These are phyloP conservation scores for Prionace glauca DNA, from an alignment of 2,797 vertebrate genomes.

Conservation along the genomic window DNA sequence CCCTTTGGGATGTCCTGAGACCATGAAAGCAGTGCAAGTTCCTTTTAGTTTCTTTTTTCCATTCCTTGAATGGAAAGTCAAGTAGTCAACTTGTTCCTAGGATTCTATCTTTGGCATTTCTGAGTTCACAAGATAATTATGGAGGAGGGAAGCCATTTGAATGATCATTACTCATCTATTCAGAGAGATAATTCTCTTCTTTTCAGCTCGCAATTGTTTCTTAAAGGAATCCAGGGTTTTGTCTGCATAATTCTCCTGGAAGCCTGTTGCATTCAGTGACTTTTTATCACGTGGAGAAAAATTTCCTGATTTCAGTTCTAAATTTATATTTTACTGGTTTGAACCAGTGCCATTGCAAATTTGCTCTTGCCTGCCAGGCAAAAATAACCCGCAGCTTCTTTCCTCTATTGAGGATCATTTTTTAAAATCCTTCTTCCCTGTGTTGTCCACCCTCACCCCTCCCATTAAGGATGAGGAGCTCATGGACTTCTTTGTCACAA, in stretches of 20 bases:
- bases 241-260: background rate
- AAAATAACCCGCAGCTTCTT: background rate
- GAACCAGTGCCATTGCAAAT: background rate
- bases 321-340: background rate
- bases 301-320: background rate
- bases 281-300: background rate
- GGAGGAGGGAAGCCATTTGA: background rate
- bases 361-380: background rate
- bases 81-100: background rate
- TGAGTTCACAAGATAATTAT: background rate
- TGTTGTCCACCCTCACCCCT: background rate
- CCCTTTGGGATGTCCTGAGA: background rate
- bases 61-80: background rate
- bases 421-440: background rate
- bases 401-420: too few species aligned
- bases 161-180: background rate
- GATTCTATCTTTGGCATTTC: background rate
- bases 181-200: background rate
- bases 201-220: background rate
- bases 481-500: background rate
- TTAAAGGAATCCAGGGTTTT: background rate
- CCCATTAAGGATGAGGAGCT: background rate
- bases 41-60: background rate
- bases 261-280: background rate
- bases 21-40: background rate